phyloP scores from a whole-genome alignment of 2,797 vertebrate species.

The Hippocampus kuda region DNA sequence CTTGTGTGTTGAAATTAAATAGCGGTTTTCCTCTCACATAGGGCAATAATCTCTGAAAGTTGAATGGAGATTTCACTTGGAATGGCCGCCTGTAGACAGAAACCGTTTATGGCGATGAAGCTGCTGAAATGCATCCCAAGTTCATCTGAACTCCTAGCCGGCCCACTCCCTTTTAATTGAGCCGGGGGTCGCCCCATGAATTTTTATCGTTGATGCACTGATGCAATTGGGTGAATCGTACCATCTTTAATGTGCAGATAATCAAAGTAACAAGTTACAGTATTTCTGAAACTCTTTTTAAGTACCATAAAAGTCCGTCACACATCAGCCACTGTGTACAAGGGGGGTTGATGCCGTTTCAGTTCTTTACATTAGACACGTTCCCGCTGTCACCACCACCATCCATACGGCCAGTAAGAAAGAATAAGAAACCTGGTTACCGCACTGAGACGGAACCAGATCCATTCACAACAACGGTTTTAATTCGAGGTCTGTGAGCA shows the following conservation, averaged over 20 bases:
- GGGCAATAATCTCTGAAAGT: neutral
- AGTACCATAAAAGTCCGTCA: conserved; percentile 3
- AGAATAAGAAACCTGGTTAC: conserved; percentile 36
- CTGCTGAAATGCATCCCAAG: neutral
- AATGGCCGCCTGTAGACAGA: neutral
- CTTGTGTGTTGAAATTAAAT: neutral
- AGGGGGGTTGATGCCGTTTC: conserved; percentile 9
- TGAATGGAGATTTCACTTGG: neutral
- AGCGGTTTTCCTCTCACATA: neutral
- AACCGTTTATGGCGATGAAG: neutral
- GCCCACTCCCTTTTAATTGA: conserved; percentile 6
- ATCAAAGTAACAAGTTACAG: conserved; percentile 10
- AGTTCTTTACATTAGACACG: neutral
- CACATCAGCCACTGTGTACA: neutral
- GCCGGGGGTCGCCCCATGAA: neutral
- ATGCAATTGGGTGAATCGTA: conserved; percentile 5
- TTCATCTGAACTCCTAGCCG: neutral
- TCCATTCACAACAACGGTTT: conserved; percentile 61
- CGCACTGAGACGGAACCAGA: conserved; percentile 63
- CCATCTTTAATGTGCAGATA: conserved; percentile 7
- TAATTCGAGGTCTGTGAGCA: conserved; percentile 52
- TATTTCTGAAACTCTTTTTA: conserved; percentile 3
- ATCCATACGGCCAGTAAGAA: conserved; percentile 21
- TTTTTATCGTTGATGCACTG: conserved; percentile 6
- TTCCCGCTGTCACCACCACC: conserved; percentile 14